These are phyloP conservation scores for Synanthedon andrenaeformis DNA, from an alignment of 2,888 invertebrate genomes.

Conservation along the genomic window DNA sequence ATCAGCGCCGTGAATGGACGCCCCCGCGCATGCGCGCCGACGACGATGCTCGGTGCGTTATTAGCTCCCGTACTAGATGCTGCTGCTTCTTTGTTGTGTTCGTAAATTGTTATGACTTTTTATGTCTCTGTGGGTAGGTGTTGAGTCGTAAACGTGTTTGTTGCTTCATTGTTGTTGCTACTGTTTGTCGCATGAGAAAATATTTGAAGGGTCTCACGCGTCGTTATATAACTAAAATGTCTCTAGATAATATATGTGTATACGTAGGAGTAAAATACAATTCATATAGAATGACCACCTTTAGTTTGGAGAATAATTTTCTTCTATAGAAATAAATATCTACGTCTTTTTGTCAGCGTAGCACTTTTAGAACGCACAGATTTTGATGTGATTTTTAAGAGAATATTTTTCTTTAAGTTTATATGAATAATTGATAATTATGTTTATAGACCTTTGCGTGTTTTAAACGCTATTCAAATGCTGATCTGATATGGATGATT, in stretches of 20 bases:
- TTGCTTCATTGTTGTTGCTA: constrained; percentile 43
- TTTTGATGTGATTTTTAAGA: too few species aligned
- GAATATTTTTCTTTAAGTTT: too few species aligned
- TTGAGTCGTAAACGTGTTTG: constrained; percentile 49
- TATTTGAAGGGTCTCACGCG: constrained; percentile 10
- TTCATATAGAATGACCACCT: too few species aligned
- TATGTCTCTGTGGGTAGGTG: constrained; percentile 47
- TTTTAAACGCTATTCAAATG: too few species aligned
- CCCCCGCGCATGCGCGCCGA: constrained; percentile 50
- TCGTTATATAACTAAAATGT: background rate
- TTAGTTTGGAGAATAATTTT: too few species aligned
- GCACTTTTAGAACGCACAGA: too few species aligned
- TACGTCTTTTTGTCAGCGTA: too few species aligned
- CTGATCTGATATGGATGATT: too few species aligned
- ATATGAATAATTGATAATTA: too few species aligned
- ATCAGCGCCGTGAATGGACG: constrained; percentile 69
- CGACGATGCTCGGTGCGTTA: constrained; percentile 40
- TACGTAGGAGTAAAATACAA: background rate
- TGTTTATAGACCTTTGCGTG: too few species aligned
- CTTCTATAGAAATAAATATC: too few species aligned
- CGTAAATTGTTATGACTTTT: constrained; percentile 61
- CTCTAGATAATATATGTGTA: background rate
- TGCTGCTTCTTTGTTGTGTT: constrained; percentile 58
- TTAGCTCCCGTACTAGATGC: constrained; percentile 58
- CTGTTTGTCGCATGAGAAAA: constrained; percentile 40